Conservation (phyloP, 2,113 vertebrate genomes). For the Rhinoderma darwinii region DNA sequence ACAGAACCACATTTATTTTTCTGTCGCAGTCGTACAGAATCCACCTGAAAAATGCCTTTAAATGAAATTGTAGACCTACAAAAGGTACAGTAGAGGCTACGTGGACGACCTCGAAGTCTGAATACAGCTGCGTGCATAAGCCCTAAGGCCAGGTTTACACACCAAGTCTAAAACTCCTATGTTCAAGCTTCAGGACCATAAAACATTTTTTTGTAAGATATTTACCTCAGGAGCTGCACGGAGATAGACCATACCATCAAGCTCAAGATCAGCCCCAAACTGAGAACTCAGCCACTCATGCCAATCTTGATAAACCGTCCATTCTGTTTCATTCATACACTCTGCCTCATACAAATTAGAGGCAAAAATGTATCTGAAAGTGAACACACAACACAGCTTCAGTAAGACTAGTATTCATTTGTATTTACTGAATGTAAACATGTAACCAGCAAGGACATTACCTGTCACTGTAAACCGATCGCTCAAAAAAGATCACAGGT, state of each 20-base stretch:
- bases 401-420: too few relatives aligned
- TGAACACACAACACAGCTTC: too few relatives aligned
- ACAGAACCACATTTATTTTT: too few relatives aligned
- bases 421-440: not conserved
- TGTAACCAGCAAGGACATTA: conserved; percentile 60
- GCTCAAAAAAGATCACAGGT: conserved; percentile 89
- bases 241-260: conserved; percentile 95
- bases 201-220: not conserved
- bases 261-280: conserved; percentile 82
- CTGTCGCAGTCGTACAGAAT: too few relatives aligned
- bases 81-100: too few relatives aligned
- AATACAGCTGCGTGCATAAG: too few relatives aligned
- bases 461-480: conserved; percentile 96
- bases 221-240: conserved; percentile 88
- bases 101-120: too few relatives aligned
- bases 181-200: not conserved
- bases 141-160: too few relatives aligned
- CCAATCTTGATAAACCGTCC: conserved; percentile 95
- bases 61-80: too few relatives aligned
- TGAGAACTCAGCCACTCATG: conserved; percentile 90
- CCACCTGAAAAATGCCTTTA: too few relatives aligned
- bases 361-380: conserved; percentile 90
- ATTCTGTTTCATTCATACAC: conserved; percentile 91
- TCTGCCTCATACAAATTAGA: conserved; percentile 91
- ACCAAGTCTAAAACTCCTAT: too few relatives aligned